phyloP scores from a whole-genome alignment of 2,797 vertebrate species.

The Sparus aurata region DNA sequence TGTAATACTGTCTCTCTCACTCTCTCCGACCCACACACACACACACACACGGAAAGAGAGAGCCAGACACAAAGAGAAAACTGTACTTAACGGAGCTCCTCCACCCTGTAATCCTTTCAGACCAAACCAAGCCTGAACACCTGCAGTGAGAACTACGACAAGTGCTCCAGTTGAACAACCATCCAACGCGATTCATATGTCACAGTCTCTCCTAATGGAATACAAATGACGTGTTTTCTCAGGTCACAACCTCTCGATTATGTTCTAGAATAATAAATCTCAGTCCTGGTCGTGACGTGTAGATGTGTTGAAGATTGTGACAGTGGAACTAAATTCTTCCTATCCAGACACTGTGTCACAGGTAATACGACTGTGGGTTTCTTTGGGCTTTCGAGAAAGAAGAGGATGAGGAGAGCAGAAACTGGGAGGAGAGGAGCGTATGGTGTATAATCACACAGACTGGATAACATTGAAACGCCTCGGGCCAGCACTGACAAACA shows the following conservation, averaged over 20 bases:
- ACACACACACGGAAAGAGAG: constrained; percentile 30
- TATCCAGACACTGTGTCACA: constrained; percentile 26
- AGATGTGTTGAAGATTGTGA: neutral
- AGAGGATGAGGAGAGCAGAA: constrained; percentile 26
- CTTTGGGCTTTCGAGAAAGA: constrained; percentile 38
- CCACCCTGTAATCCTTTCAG: constrained; percentile 68
- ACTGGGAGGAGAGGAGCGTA: constrained; percentile 44
- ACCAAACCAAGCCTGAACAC: constrained; percentile 61
- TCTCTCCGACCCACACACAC: constrained; percentile 22
- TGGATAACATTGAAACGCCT: constrained; percentile 74
- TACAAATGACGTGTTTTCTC: constrained; percentile 30
- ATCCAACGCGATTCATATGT: constrained; percentile 14
- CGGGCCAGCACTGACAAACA: constrained; percentile 76
- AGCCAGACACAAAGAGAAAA: constrained; percentile 58
- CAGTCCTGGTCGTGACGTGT: neutral
- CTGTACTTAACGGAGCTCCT: constrained; percentile 59
- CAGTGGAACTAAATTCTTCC: neutral
- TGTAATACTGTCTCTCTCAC: constrained; percentile 22
- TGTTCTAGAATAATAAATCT: constrained; percentile 39
- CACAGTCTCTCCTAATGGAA: constrained; percentile 25
- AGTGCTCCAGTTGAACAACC: constrained; percentile 39
- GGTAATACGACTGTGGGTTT: constrained; percentile 32
- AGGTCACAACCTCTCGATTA: constrained; percentile 8
- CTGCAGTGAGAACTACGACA: constrained; percentile 58
- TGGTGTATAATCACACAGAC: constrained; percentile 67